These are phyloP conservation scores for Coreoperca whiteheadi DNA, from an alignment of 2,113 vertebrate species.

Conservation along the genomic window DNA sequence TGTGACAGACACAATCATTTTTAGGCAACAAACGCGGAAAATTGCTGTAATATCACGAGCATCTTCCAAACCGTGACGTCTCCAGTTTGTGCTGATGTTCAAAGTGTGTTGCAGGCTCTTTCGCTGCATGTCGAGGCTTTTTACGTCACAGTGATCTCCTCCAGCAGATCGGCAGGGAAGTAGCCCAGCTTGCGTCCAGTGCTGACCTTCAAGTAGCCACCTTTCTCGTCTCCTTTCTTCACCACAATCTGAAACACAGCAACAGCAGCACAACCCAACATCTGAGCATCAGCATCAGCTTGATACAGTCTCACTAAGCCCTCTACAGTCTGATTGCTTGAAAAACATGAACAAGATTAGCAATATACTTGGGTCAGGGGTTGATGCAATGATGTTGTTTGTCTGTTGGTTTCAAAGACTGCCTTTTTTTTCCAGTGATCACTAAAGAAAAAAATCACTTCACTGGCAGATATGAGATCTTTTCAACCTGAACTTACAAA, in stretches of 20 bases:
- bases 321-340: no score
- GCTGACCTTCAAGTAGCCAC: conserved; percentile 95
- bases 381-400: not conserved
- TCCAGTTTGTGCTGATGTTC: conserved; percentile 7
- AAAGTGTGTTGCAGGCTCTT: conserved; percentile 8
- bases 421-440: no score
- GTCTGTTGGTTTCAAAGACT: no score
- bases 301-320: not conserved
- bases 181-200: conserved; percentile 96
- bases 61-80: not conserved
- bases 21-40: not conserved
- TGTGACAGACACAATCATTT: not conserved
- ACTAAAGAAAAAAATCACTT: no score
- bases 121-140: not conserved
- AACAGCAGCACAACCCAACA: not conserved
- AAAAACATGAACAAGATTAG: not conserved
- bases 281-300: not conserved
- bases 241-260: conserved; percentile 90
- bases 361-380: not conserved
- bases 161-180: conserved; percentile 92
- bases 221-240: conserved; percentile 96
- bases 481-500: no score
- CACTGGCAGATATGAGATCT: no score
- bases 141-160: conserved; percentile 87
- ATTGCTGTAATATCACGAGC: not conserved